Percentiles rank a stretch among this genome's conserved stretches.
These are phyloP conservation scores for Aporophyla lueneburgensis DNA, from an alignment of 2,888 invertebrate genomes.

Conservation along the genomic window DNA sequence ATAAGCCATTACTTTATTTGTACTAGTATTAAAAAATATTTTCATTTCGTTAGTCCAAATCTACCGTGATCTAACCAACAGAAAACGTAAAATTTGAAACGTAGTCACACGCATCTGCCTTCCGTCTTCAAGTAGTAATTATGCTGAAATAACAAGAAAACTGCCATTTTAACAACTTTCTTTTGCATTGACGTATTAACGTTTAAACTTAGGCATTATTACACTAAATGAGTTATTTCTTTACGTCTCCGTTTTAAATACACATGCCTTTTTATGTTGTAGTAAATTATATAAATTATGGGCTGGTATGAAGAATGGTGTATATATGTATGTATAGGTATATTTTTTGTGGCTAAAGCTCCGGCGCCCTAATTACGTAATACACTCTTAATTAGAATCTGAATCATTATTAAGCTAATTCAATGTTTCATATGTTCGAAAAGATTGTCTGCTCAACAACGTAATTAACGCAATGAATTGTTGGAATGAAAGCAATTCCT, in stretches of 20 bases:
- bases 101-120: slow-evolving; percentile 88
- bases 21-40: background rate
- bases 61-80: slow-evolving; percentile 67
- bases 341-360: background rate
- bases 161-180: slow-evolving; percentile 81
- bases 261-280: slow-evolving; percentile 17
- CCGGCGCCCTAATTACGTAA: no score
- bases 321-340: background rate
- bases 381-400: no score
- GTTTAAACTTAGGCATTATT: slow-evolving; percentile 34
- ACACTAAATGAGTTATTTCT: slow-evolving; percentile 43
- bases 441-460: no score
- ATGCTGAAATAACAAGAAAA: slow-evolving; percentile 82
- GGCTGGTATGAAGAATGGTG: background rate
- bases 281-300: background rate
- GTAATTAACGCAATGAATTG: no score
- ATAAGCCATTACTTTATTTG: no score
- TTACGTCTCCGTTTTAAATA: slow-evolving; percentile 33
- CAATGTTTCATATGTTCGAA: no score
- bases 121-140: slow-evolving; percentile 84
- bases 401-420: no score
- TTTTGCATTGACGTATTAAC: slow-evolving; percentile 63
- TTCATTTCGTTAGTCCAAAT: slow-evolving; percentile 51
- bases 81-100: slow-evolving; percentile 83
- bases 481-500: no score